Evolutionary conservation across 2,113 vertebrate species (phyloP), one percentile per base, ranked within the genome.

Genomic region (Polypterus senegalus): DNA sequence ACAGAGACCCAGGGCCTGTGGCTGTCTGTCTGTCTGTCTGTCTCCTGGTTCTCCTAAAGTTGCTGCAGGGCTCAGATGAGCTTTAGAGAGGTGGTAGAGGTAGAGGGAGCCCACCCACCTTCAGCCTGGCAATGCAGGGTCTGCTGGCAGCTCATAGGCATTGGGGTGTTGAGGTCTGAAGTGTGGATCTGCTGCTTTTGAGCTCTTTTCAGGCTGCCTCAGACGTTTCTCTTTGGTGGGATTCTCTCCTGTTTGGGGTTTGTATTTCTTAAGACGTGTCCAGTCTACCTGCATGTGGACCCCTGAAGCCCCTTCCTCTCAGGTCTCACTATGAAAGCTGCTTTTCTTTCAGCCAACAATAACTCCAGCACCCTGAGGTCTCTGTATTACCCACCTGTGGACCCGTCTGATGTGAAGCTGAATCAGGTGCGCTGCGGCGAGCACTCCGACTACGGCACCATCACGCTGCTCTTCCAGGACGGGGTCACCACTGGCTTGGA

Each of bases 381-480:
- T 4, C 75, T 85, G 44, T 84, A 77, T 69, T 86, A 87, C 60
- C 81, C 80, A 3, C 66, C 78, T 0, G 70, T 86, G 10, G 64
- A 69, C 44, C 3, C 54, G 5, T 67, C 62, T 46, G 7, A 6
- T 3, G 71, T 65, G 3, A 80, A 83, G 67, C 71, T 75, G n/a
- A 67, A 66, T 3, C 86, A 87, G 73, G 4, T 86, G 57, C 69
- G 81, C 7, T 88, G 85, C 68, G 84, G 80, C 6, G 83, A 86
- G 49, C 85, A 88, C 66, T 81, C 82, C 0, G 84, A 88, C 70
- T 87, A 83, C 3, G 85, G 84, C 7, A 83, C 65, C 74, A 79
- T 86, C 69, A 86, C 82, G 5, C 64, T 87, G 57, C 9, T 87
- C 65, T 87, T 86, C 63, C 82, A 83, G 67, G 56, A 65, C 62